Evolutionary conservation across 2,888 invertebrate genomes (phyloP).

Genomic region (Apamea monoglypha): DNA sequence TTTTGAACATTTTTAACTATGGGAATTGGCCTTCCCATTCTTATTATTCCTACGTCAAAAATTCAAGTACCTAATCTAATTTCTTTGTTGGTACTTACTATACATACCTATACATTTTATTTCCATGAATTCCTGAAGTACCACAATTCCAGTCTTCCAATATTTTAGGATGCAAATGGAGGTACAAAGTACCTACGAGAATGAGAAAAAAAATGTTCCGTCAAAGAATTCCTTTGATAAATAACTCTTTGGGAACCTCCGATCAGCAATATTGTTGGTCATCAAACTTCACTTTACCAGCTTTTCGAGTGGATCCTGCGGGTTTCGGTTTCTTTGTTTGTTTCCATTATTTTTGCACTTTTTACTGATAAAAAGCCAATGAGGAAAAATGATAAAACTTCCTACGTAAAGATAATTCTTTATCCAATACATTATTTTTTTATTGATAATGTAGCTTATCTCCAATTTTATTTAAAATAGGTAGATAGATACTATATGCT

Average conservation of each 20-base stretch:
- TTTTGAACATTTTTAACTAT: no score
- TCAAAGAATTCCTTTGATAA: background rate
- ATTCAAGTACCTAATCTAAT: background rate
- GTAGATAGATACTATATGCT: background rate
- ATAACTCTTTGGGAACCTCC: background rate
- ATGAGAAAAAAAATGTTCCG: background rate
- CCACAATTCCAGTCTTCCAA: background rate
- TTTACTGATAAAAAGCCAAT: background rate
- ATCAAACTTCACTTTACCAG: background rate
- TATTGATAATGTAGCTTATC: conserved; percentile 38
- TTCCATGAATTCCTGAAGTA: background rate
- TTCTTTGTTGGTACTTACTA: background rate
- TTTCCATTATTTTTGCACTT: background rate
- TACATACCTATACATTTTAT: background rate
- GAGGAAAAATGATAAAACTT: conserved; percentile 9
- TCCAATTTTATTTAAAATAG: conserved; percentile 20
- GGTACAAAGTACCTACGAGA: background rate
- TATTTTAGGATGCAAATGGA: background rate
- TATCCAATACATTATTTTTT: conserved; percentile 12
- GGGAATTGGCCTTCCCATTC: no score
- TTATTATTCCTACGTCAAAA: background rate
- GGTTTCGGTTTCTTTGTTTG: background rate
- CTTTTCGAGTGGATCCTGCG: background rate
- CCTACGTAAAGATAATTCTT: background rate
- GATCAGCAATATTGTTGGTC: background rate